Percentiles rank a stretch among this genome's conserved stretches.
phyloP scores from a whole-genome alignment of 2,797 vertebrate genomes.

The Hozukius guyotensis region DNA sequence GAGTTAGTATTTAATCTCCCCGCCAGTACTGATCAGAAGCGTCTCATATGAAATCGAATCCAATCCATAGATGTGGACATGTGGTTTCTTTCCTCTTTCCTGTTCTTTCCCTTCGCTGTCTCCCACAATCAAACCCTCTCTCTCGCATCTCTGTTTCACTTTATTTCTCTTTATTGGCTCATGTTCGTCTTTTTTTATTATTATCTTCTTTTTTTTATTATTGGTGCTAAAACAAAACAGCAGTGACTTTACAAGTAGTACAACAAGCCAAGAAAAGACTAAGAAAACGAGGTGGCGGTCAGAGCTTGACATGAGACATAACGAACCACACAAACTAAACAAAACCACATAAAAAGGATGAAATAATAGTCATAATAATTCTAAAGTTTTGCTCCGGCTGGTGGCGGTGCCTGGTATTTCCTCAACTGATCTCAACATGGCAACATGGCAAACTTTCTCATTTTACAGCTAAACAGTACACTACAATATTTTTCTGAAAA shows the following conservation, averaged over 20 bases:
- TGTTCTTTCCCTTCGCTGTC: not conserved
- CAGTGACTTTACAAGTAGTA: not conserved
- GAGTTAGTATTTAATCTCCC: slow-evolving; percentile 52
- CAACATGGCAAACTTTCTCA: not conserved
- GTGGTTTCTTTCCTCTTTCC: not conserved
- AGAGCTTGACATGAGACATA: not conserved
- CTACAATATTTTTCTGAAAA: too few relatives aligned
- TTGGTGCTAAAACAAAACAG: not conserved
- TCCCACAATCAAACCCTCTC: slow-evolving; percentile 4
- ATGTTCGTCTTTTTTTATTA: slow-evolving; percentile 31
- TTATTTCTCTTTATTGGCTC: slow-evolving; percentile 58
- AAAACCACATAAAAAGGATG: too few relatives aligned
- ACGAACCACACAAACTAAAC: not conserved
- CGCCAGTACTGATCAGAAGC: slow-evolving; percentile 41
- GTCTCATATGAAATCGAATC: slow-evolving; percentile 3
- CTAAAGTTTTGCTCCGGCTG: not conserved
- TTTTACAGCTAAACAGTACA: too few relatives aligned
- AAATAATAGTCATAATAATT: too few relatives aligned
- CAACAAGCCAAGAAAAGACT: not conserved
- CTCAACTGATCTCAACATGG: too few relatives aligned
- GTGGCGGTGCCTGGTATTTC: too few relatives aligned
- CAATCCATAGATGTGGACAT: slow-evolving; percentile 12
- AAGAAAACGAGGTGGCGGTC: not conserved
- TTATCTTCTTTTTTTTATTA: not conserved
- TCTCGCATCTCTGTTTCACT: slow-evolving; percentile 54